phyloP scores from a whole-genome alignment of 2,888 invertebrate genomes.

The Mechanitis messenoides region DNA sequence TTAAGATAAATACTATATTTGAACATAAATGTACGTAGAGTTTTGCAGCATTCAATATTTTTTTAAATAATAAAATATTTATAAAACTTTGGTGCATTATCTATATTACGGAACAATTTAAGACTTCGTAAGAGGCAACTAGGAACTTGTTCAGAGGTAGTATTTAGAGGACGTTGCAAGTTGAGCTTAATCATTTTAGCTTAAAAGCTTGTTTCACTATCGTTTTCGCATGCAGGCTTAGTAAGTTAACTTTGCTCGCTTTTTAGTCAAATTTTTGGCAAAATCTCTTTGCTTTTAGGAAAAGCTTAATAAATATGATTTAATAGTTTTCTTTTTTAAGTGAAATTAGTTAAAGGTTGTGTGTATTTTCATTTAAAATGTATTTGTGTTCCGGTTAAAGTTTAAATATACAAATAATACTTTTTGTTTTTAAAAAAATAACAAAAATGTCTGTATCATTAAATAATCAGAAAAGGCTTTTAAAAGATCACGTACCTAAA shows the following conservation, averaged over 20 bases:
- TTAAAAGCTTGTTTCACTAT: constrained; percentile 67
- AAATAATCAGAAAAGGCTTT: constrained; percentile 32
- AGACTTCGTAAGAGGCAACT: constrained; percentile 37
- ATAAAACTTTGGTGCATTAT: not conserved
- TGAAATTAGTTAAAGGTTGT: not conserved
- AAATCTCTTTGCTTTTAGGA: constrained; percentile 40
- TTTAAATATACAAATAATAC: not conserved
- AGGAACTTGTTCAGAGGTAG: constrained; percentile 52
- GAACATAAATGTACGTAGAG: no score
- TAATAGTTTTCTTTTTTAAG: not conserved
- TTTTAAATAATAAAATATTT: not conserved
- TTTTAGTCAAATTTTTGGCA: constrained; percentile 65
- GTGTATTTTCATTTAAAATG: not conserved
- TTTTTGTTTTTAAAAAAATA: not conserved
- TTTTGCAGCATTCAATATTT: no score
- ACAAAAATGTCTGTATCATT: not conserved
- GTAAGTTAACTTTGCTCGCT: constrained; percentile 50
- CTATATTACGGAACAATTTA: constrained; percentile 2
- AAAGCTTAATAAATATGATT: constrained; percentile 25
- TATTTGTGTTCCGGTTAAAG: not conserved
- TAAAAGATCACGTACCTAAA: constrained; percentile 31
- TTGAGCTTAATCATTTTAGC: constrained; percentile 72
- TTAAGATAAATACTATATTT: no score
- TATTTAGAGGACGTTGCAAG: constrained; percentile 51
- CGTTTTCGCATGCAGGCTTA: constrained; percentile 62